These are phyloP conservation scores for Charaxes varanes DNA, from an alignment of 1,140 invertebrate genomes.

Conservation along the genomic window DNA sequence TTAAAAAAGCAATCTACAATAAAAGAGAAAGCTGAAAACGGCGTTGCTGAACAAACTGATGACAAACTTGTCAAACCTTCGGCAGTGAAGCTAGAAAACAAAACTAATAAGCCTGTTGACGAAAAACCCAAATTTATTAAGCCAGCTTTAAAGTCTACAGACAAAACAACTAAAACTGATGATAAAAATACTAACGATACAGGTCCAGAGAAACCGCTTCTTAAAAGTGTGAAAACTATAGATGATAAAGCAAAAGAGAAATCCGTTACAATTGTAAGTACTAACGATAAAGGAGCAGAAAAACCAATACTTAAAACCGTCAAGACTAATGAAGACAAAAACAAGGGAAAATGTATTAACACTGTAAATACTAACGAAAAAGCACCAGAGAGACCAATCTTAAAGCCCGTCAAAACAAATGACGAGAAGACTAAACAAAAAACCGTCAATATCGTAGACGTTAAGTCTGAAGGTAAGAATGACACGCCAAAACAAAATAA, in stretches of 20 bases:
- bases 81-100: conserved; percentile 49
- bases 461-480: conserved; percentile 45
- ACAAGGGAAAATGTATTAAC: too few species aligned
- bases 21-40: conserved; percentile 56
- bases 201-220: too few species aligned
- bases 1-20: conserved; percentile 60
- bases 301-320: too few species aligned
- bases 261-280: too few species aligned
- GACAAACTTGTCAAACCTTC: conserved; percentile 61
- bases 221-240: too few species aligned
- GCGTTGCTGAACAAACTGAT: conserved; percentile 41
- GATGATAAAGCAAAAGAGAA: too few species aligned
- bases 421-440: conserved; percentile 62
- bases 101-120: conserved; percentile 38
- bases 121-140: conserved; percentile 54
- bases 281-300: too few species aligned
- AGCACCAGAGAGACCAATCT: conserved; percentile 46
- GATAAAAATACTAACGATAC: conserved; percentile 38
- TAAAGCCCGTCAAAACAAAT: conserved; percentile 54
- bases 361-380: too few species aligned
- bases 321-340: too few species aligned
- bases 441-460: conserved; percentile 55
- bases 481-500: conserved; percentile 37
- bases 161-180: conserved; percentile 36
- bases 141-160: conserved; percentile 43